phyloP scores from a whole-genome alignment of 2,797 vertebrate species.

The Sorex maritimensis region DNA sequence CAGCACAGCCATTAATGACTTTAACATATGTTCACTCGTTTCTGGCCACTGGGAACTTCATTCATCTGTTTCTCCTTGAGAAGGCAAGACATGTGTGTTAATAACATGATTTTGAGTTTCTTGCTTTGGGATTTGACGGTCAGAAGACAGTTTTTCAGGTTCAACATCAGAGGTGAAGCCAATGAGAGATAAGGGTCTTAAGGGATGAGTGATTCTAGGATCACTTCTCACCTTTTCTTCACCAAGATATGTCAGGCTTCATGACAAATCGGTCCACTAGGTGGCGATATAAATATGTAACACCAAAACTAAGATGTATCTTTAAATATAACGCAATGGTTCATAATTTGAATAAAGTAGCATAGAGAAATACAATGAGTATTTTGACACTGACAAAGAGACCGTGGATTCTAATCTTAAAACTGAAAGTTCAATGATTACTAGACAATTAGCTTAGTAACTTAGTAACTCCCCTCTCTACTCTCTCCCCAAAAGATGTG shows the following conservation, averaged over 20 bases:
- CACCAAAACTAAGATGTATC: not conserved
- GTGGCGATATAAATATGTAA: constrained; percentile 79
- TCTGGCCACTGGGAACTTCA: constrained; percentile 76
- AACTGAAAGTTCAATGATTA: constrained; percentile 56
- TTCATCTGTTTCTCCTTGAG: constrained; percentile 84
- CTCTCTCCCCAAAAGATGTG: not conserved
- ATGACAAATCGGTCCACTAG: constrained; percentile 73
- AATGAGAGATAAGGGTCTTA: not conserved
- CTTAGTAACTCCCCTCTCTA: constrained; percentile 4
- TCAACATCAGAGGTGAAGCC: constrained; percentile 30
- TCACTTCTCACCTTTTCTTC: not conserved
- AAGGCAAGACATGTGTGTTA: constrained; percentile 68
- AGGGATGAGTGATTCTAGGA: not conserved
- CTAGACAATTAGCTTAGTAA: constrained; percentile 67
- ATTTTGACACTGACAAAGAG: constrained; percentile 42
- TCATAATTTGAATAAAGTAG: not conserved
- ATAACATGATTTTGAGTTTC: not conserved
- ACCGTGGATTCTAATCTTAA: constrained; percentile 52
- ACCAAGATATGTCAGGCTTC: not conserved
- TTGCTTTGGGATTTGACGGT: constrained; percentile 60
- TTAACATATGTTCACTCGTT: constrained; percentile 87
- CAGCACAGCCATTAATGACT: constrained; percentile 85
- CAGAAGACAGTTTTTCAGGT: constrained; percentile 55
- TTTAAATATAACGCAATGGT: constrained; percentile 28
- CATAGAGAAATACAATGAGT: constrained; percentile 7